Conservation (phyloP, 2,797 vertebrate species). For the Sebastolobus alascanus region DNA sequence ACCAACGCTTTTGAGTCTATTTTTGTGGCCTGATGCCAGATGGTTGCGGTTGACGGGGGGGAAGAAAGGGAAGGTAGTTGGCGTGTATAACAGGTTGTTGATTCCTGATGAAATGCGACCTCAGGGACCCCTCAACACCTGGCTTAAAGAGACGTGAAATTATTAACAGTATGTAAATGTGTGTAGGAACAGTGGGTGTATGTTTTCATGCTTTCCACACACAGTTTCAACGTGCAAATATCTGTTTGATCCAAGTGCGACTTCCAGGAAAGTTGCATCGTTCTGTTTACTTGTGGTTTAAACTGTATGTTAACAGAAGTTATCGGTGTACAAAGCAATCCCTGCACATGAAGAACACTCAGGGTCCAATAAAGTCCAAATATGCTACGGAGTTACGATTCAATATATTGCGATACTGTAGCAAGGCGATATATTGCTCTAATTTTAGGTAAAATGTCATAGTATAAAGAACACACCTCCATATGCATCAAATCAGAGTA, state of each 20-base stretch:
- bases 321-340: neutral
- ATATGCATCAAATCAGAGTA: no score
- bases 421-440: no score
- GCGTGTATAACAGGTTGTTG: conserved; percentile 78
- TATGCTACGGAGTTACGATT: no score
- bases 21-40: conserved; percentile 88
- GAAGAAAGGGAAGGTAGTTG: conserved; percentile 64
- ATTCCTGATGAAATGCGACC: conserved; percentile 75
- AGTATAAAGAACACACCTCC: no score
- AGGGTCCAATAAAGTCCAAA: neutral
- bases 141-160: conserved; percentile 65
- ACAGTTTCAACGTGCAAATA: conserved; percentile 58
- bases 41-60: conserved; percentile 85
- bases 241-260: conserved; percentile 56
- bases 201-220: conserved; percentile 48
- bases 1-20: conserved; percentile 86
- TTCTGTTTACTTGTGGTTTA: conserved; percentile 16
- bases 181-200: conserved; percentile 48
- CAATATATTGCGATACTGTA: no score
- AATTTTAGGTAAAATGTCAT: no score
- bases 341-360: neutral
- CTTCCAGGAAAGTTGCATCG: conserved; percentile 54
- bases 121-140: conserved; percentile 76
- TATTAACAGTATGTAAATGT: conserved; percentile 62
- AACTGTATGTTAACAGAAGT: neutral